Evolutionary conservation across 1,140 invertebrate genomes (phyloP), one percentile per base, ranked within the genome.

Genomic region (Eupristina koningsbergeri): DNA sequence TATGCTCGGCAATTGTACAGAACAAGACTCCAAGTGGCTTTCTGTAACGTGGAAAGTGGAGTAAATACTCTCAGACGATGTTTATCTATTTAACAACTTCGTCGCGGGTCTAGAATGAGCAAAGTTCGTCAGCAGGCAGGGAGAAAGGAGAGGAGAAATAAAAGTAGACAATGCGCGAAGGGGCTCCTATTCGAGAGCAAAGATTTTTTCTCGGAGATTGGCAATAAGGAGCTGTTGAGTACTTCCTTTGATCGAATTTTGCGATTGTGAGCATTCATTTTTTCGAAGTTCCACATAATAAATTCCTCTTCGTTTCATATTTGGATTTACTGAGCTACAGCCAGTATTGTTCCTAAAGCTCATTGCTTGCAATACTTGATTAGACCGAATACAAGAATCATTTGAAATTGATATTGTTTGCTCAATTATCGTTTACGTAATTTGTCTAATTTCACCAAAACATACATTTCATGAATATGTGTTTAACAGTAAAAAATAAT

Each of bases 1-100:
- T 64, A 45, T 6, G 0, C 76, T n/a, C 76, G 50, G 53, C n/a
- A 82, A 82, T 82, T 82, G 76, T 73, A 31, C 64, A 50, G n/a
- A 74, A 63, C 50, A 69, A 74, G 67, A 67, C 26, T 69, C 29
- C 26, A 84, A 74, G 69, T 67, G 71, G 45, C 45, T 84, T 80
- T 80, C 77, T 76, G 77, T 84, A 76, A 80, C 78, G 83, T 76
- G 83, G 78, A 84, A 84, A 84, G 83, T 84, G 71, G 83, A 80
- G 78, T 84, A 80, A 75, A 80, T 75, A 47, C 39, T 63, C 39
- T 41, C 76, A 80, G 78, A 80, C 77, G 77, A 80, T 84, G 58
- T 58, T 76, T 80, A 84, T 80, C 83, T 67, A 39, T 74, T 80
- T 74, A 84, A 80, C 76, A 58, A 73, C 71, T 64, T 63, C 78